Base-by-base conservation (phyloP, 1,140 invertebrate genomes). In the Lepidurus couesii region DNA sequence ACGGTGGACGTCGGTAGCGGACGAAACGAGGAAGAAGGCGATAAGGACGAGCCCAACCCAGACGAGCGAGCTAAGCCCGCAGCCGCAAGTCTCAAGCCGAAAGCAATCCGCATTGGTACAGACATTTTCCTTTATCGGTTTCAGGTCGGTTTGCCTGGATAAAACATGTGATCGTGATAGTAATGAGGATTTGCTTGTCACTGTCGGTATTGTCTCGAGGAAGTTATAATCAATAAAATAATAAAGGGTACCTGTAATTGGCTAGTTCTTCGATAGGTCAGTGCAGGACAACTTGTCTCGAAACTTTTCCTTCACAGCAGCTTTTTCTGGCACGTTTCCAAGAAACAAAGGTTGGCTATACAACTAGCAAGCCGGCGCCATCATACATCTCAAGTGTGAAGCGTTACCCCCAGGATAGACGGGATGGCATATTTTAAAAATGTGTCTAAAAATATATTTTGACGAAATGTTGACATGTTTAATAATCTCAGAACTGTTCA, bases 21-120 rank as follows among this genome's bases (percentile, higher is more conserved):
- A 65, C 53, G 21, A 65, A 21, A 65, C 53, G 53, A 65, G 53
- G 53, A 65, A n/a, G 53, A 65, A 65, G 53, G 16, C 16, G 53
- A 65, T 21, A 65, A 65, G 8, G 16, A 13, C 53, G 53, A 65
- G 16, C 53, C 53, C 21, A 65, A 21, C 13, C 53, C 53, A 21
- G 53, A 11, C 9, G 53, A 65, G 53, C 53, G 53, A 65, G 53
- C 53, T 7, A 65, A 65, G 53, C 53, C 53, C 53, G 53, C 53
- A 65, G 53, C 21, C 53, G 53, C 53, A 16, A 21, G 16, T 21
- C 53, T 65, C 13, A 65, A 65, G 53, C 53, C 21, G 53, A 65
- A 65, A 7, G 53, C 53, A 21, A 65, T 65, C 53, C 53, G 53
- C 53, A 65, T 65, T 16, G 53, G 53, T n/a, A 65, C 53, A 13